phyloP scores from a whole-genome alignment of 2,113 vertebrate genomes.

The Blennius ocellaris region DNA sequence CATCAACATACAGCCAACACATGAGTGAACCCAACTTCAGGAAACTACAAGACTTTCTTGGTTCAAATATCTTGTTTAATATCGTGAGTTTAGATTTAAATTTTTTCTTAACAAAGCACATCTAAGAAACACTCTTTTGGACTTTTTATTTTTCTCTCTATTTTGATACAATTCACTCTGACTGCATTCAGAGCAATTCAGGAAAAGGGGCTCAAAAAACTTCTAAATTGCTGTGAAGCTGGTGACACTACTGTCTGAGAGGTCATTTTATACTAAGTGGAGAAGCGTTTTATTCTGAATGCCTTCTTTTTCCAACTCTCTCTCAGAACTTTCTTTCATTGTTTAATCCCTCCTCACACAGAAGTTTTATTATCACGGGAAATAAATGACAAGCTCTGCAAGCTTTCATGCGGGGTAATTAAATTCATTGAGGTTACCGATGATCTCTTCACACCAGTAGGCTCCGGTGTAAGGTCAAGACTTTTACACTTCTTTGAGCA shows the following conservation, averaged over 20 bases:
- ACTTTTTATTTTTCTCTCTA: no score
- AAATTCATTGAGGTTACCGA: neutral
- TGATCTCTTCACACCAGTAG: neutral
- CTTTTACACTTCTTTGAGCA: neutral
- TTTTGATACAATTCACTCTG: no score
- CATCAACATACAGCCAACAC: no score
- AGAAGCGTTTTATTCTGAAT: neutral
- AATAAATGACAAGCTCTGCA: neutral
- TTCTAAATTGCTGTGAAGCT: neutral
- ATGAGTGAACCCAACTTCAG: no score
- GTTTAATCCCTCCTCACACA: neutral
- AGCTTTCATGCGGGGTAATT: constrained; percentile 5
- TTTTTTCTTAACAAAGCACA: no score
- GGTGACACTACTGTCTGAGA: neutral
- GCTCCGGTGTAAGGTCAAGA: constrained; percentile 2
- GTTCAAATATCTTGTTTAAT: no score
- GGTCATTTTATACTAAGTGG: neutral
- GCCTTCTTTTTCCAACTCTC: neutral
- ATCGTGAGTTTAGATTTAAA: no score
- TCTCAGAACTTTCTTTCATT: neutral
- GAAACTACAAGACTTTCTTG: no score
- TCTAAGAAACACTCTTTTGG: no score
- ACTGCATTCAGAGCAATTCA: no score
- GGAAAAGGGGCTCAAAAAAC: no score
- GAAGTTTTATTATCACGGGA: neutral